A percentile compares a stretch with the other conserved stretches of the same genome.
phyloP scores from a whole-genome alignment of 2,888 invertebrate species.

The Psylliodes chrysocephalus region DNA sequence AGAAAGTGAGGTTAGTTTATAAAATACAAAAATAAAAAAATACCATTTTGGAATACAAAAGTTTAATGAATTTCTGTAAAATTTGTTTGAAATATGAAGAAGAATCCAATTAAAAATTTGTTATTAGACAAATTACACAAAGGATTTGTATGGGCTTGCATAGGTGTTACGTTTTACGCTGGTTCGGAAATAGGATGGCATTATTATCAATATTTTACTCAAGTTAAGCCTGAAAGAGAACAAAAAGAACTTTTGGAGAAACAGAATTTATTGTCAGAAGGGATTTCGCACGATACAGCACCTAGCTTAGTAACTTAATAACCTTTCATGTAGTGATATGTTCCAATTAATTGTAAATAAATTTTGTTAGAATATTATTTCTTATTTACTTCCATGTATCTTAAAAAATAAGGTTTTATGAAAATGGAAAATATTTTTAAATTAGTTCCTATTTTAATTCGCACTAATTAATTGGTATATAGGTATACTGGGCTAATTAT shows the following conservation, averaged over 20 bases:
- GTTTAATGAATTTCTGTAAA: neutral
- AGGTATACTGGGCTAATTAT: too few species aligned
- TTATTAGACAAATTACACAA: conserved; percentile 67
- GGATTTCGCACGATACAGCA: conserved; percentile 63
- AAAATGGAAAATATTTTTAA: too few species aligned
- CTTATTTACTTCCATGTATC: neutral
- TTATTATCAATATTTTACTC: conserved; percentile 66
- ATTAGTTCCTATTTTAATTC: too few species aligned
- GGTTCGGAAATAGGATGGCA: conserved; percentile 64
- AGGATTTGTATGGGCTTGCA: conserved; percentile 67
- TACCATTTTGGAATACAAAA: neutral
- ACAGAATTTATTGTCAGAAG: conserved; percentile 65
- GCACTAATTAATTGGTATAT: too few species aligned
- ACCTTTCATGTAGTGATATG: conserved; percentile 13
- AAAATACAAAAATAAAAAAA: neutral
- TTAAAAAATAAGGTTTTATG: neutral
- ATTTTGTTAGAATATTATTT: conserved; percentile 5
- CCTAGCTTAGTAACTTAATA: conserved; percentile 26
- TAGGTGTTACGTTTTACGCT: conserved; percentile 68
- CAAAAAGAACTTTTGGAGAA: conserved; percentile 62
- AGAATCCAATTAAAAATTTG: conserved; percentile 57
- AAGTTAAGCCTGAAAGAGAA: conserved; percentile 63
- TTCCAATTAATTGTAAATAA: conserved; percentile 10
- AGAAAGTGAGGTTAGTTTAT: neutral
- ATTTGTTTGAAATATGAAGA: conserved; percentile 55